Evolutionary conservation across 2,797 vertebrate genomes (phyloP), one percentile per base, ranked within the genome.

Genomic region (Anguilla megastoma): DNA sequence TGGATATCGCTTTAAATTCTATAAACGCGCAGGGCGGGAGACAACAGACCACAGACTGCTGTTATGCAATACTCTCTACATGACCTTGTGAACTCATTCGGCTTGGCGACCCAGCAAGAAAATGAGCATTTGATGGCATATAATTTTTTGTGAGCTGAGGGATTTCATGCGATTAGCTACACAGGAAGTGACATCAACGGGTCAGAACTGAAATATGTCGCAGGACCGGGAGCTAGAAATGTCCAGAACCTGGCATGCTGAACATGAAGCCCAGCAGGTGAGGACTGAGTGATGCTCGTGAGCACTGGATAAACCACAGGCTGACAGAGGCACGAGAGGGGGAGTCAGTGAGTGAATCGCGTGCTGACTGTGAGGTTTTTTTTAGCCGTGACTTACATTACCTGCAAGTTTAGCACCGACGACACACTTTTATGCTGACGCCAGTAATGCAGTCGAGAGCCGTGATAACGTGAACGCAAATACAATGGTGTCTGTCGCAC

Each of bases 131-230:
- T 93, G 89, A 90, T 88, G 27, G 41, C 88, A 90, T 89, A 92
- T 90, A 87, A 91, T 41, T 91, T 90, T 90, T 85, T 90, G 87
- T 89, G 88, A 93, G 88, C 86, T 16, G 27, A 89, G 89, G 89
- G 91, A 92, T 89, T 90, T 91, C 91, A 88, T 83, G 91, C 90
- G 58, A 91, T 41, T 92, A 85, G 89, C 84, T 91, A 86, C 52
- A 94, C 96, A 96, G 96, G 96, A 96, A 96, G 95, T 96, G 96
- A 96, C 96, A 96, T 96, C 96, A 96, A 94, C 92, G 91, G 94
- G 94, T 95, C 93, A 93, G 93, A 95, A 95, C 90, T 92, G 93
- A 94, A 94, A 94, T 90, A 94, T 94, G 94, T 95, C 93, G 93
- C 93, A 94, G 94, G 94, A 93, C 90, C 92, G 91, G 89, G 90